phyloP scores from a whole-genome alignment of 2,888 invertebrate genomes.

The Mayetiola destructor region DNA sequence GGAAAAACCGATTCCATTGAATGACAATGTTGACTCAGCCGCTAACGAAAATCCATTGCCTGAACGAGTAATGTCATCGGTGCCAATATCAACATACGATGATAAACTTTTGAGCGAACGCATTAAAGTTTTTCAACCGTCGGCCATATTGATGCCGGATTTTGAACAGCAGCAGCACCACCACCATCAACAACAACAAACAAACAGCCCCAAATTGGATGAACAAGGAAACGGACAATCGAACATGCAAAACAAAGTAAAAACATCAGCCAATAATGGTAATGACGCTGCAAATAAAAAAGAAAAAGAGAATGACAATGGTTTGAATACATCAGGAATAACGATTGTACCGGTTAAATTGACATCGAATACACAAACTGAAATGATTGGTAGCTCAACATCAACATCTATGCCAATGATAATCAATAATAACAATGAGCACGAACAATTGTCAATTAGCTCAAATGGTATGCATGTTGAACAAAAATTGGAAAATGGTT shows the following conservation, averaged over 20 bases:
- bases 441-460: conserved; percentile 16
- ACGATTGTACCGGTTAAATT: not conserved
- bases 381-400: too few species aligned
- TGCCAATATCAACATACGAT: conserved; percentile 7
- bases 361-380: too few species aligned
- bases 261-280: not conserved
- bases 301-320: not conserved
- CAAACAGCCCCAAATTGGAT: not conserved
- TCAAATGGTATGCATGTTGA: conserved; percentile 23
- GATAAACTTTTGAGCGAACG: conserved; percentile 3
- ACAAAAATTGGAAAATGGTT: conserved; percentile 25
- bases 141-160: not conserved
- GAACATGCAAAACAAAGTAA: not conserved
- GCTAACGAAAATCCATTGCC: not conserved
- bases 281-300: not conserved
- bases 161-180: not conserved
- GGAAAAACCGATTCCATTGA: conserved; percentile 16
- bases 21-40: not conserved
- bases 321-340: not conserved
- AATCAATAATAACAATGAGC: conserved; percentile 15
- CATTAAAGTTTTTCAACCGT: not conserved
- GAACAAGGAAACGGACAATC: not conserved
- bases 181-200: too few species aligned
- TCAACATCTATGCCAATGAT: too few species aligned
- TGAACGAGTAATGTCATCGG: not conserved